Evolutionary conservation across 2,113 vertebrate genomes (phyloP).

Genomic region (Sisor rabdophorus): DNA sequence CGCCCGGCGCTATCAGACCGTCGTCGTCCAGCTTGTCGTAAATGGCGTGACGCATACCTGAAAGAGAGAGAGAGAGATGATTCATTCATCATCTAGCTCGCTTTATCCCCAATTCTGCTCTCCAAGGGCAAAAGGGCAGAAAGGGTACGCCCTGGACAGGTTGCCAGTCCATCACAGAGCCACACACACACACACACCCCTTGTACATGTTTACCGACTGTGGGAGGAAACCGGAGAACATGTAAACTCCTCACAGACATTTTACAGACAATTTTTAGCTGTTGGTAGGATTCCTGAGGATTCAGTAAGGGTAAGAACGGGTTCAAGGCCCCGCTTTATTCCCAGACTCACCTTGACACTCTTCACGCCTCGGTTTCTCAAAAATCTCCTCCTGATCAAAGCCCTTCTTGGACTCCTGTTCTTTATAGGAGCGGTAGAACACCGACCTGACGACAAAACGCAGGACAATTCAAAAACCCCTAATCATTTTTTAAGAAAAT

Average conservation of each 20-base stretch:
- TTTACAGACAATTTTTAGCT: too few species aligned
- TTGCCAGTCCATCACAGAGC: too few species aligned
- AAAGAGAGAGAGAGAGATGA: not conserved
- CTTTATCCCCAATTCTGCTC: too few species aligned
- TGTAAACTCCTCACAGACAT: too few species aligned
- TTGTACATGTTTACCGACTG: too few species aligned
- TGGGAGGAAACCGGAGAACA: too few species aligned
- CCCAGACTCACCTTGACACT: constrained; percentile 83
- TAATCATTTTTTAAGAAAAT: not conserved
- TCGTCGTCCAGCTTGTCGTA: constrained; percentile 98
- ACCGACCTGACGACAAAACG: constrained; percentile 78
- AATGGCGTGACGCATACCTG: constrained; percentile 97
- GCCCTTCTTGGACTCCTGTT: constrained; percentile 97
- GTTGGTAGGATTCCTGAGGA: too few species aligned
- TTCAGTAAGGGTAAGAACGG: too few species aligned
- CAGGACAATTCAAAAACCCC: not conserved
- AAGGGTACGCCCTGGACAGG: too few species aligned
- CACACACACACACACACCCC: too few species aligned
- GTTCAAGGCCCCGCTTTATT: not conserved
- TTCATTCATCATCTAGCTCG: too few species aligned
- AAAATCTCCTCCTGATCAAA: constrained; percentile 98
- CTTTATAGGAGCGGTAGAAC: constrained; percentile 98
- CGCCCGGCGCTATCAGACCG: constrained; percentile 92
- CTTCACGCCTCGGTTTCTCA: constrained; percentile 93
- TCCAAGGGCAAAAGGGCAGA: too few species aligned